Conservation (phyloP, 2,888 invertebrate species). For the Chrysomela aeneicollis region DNA sequence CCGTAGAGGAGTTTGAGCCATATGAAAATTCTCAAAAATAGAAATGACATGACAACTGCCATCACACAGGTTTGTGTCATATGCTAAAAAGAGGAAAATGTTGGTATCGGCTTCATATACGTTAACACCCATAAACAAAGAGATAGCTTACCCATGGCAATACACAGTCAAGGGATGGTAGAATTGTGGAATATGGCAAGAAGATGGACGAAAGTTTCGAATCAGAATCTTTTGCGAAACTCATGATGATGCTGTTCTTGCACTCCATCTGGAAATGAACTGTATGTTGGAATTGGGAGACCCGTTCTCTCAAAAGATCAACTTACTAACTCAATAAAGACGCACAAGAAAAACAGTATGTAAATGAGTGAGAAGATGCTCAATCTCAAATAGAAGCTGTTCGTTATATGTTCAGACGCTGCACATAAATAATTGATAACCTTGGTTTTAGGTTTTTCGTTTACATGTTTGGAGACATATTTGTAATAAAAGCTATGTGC, state of each 20-base stretch:
- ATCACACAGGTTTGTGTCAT: conserved; percentile 76
- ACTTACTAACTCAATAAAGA: conserved; percentile 71
- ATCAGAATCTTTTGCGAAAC: background rate
- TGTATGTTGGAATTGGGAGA: conserved; percentile 1
- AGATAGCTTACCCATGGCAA: conserved; percentile 45
- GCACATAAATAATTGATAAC: conserved; percentile 68
- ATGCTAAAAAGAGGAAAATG: conserved; percentile 68
- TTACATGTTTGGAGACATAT: conserved; percentile 56
- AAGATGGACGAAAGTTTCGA: background rate
- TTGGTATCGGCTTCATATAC: no score
- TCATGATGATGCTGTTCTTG: conserved; percentile 24
- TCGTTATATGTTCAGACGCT: conserved; percentile 69
- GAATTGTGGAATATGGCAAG: background rate
- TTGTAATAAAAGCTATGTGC: conserved; percentile 63
- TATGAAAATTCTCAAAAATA: conserved; percentile 87
- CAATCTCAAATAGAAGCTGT: conserved; percentile 70
- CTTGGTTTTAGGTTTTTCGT: conserved; percentile 65
- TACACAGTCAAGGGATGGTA: conserved; percentile 32
- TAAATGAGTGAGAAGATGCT: conserved; percentile 74
- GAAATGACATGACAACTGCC: conserved; percentile 74
- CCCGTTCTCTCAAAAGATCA: background rate
- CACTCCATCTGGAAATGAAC: conserved; percentile 44
- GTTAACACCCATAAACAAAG: no score
- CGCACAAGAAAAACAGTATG: conserved; percentile 69
- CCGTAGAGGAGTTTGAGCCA: conserved; percentile 81